A percentile compares a stretch with the other conserved stretches of the same genome.
Conservation (phyloP, 2,797 vertebrate genomes). For the Borostomias antarcticus region DNA sequence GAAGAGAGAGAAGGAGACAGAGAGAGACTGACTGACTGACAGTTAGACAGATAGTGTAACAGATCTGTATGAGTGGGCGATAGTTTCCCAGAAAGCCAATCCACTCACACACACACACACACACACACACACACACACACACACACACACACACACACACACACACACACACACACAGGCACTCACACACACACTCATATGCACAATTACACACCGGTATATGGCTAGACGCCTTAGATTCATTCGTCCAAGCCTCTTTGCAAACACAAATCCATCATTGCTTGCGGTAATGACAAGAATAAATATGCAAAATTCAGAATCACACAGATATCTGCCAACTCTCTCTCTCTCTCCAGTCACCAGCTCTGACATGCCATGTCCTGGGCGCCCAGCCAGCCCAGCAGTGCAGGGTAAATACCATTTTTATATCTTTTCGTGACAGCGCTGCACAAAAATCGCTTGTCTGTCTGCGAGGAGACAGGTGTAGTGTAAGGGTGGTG, state of each 20-base stretch:
- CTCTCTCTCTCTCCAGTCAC: background rate
- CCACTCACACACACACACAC: background rate
- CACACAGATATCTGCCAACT: background rate
- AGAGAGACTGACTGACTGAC: too few relatives aligned
- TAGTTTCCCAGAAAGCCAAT: too few relatives aligned
- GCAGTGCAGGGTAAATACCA: conserved; percentile 20
- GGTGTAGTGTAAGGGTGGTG: conserved; percentile 50
- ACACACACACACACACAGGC: conserved; percentile 1
- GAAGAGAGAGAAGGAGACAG: background rate
- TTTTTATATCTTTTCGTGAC: conserved; percentile 4
- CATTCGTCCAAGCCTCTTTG: background rate
- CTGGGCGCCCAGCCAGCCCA: background rate
- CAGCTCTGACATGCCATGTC: background rate
- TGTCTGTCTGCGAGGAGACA: conserved; percentile 33
- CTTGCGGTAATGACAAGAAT: background rate
- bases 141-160: conserved; percentile 5
- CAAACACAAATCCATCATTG: background rate
- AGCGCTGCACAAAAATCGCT: conserved; percentile 26
- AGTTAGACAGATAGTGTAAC: background rate
- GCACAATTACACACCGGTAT: background rate
- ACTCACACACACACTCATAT: background rate
- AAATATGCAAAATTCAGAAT: background rate
- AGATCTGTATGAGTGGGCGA: background rate
- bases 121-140: background rate
- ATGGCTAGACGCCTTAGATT: too few relatives aligned